Evolutionary conservation across 2,797 vertebrate genomes (phyloP).

Genomic region (Florisuga fusca): DNA sequence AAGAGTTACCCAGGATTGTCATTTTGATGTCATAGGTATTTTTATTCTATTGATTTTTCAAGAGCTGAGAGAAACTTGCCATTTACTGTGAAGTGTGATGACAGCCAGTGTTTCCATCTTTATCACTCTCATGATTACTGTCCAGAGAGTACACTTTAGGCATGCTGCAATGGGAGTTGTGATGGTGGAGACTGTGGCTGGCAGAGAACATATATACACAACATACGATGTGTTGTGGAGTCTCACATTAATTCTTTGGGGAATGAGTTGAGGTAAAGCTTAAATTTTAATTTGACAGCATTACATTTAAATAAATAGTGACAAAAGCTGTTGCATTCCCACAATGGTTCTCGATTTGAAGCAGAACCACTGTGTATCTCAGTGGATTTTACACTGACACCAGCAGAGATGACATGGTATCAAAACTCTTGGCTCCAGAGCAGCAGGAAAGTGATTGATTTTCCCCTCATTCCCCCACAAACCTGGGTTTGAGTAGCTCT

Average conservation of each 20-base stretch:
- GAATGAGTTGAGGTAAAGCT: background rate
- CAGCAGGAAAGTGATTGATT: conserved; percentile 47
- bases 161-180: background rate
- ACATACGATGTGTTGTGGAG: background rate
- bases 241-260: background rate
- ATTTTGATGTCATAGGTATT: background rate
- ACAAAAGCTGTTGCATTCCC: background rate
- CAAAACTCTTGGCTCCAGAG: conserved; percentile 21
- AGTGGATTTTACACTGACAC: background rate
- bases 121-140: background rate
- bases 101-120: background rate
- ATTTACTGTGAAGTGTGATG: background rate
- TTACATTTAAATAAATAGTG: background rate
- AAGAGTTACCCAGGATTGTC: background rate
- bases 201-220: background rate
- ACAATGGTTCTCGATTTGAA: background rate
- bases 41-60: background rate
- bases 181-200: background rate
- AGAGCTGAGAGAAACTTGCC: background rate
- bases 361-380: background rate
- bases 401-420: background rate
- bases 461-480: conserved; percentile 34
- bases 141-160: background rate
- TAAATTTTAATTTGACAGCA: conserved; percentile 34
- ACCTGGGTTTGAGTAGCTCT: conserved; percentile 44